Evolutionary conservation across 2,888 invertebrate species (phyloP).

Genomic region (Dynastes grantii): DNA sequence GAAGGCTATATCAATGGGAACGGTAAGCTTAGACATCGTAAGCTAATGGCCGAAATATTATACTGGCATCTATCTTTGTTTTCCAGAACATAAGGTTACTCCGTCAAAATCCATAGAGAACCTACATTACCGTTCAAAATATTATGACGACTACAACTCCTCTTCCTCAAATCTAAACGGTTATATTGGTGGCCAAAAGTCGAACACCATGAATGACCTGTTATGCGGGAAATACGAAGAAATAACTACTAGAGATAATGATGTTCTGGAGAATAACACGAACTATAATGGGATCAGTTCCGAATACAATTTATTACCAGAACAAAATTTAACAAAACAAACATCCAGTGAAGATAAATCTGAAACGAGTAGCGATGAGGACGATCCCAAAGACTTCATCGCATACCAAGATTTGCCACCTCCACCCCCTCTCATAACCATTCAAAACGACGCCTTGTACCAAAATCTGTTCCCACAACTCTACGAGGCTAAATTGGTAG

Average conservation of each 20-base stretch:
- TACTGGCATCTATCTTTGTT: neutral
- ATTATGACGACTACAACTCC: neutral
- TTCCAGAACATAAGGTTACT: neutral
- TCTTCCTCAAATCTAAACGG: slow-evolving; percentile 4
- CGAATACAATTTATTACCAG: neutral
- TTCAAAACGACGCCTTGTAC: neutral
- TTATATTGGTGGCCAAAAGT: neutral
- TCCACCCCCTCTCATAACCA: neutral
- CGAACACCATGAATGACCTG: neutral
- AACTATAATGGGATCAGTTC: neutral
- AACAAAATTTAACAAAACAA: neutral
- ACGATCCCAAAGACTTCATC: neutral
- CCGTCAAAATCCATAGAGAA: neutral
- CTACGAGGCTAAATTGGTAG: neutral
- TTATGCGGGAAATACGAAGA: neutral
- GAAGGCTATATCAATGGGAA: neutral
- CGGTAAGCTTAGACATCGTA: slow-evolving; percentile 1
- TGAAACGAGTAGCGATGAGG: neutral
- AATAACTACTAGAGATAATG: neutral
- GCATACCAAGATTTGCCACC: slow-evolving; percentile 8
- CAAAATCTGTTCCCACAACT: neutral
- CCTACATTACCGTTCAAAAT: neutral
- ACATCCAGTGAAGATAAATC: neutral
- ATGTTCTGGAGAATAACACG: neutral
- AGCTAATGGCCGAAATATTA: neutral